Base-by-base conservation (phyloP, 2,888 invertebrate genomes). In the Drepanosiphum platanoidis region DNA sequence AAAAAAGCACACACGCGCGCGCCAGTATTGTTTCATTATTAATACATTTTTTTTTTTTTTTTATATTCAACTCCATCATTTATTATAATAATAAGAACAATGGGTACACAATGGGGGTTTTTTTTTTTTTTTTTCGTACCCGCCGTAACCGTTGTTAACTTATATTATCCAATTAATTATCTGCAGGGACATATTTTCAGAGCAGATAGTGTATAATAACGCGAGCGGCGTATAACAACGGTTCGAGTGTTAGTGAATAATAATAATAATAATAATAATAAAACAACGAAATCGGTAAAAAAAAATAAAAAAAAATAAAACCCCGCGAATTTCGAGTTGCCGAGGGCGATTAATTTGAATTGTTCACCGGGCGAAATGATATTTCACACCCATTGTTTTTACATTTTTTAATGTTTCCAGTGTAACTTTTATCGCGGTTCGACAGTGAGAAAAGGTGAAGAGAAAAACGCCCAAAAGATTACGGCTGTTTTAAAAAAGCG, bases 221-320 rank as follows among this genome's bases (percentile, higher is more conserved):
- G 30, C 27, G 0, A 42, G 42, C 11, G 34, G 42, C 11, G 34
- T 22, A 32, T 30, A n/a, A 68, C 42, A 34, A 32, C 32, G 27
- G 68, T 79, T 66, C 68, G 22, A 66, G 34, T n/a, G n/a, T 1
- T n/a, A 34, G 68, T 79, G 42, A 79, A 79, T 68, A 79, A 68
- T 79, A 68, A 79, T n/a, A n/a, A n/a, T 79, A 68, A 46, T n/a
- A 79, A 79, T 68, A 79, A 68, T 79, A 68, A 79, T n/a, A n/a
- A n/a, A 68, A 68, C n/a, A 46, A 79, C 46, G 34, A 52, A 68
- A 79, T 79, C 79, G 68, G 46, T 34, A 68, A 68, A 46, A 52
- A 46, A n/a, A n/a, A n/a, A n/a, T n/a, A n/a, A n/a, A n/a, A n/a
- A n/a, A n/a, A n/a, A n/a, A n/a, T n/a, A n/a, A n/a, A n/a, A n/a